Base-by-base conservation (phyloP, 2,113 vertebrate genomes). In the Nestor notabilis region DNA sequence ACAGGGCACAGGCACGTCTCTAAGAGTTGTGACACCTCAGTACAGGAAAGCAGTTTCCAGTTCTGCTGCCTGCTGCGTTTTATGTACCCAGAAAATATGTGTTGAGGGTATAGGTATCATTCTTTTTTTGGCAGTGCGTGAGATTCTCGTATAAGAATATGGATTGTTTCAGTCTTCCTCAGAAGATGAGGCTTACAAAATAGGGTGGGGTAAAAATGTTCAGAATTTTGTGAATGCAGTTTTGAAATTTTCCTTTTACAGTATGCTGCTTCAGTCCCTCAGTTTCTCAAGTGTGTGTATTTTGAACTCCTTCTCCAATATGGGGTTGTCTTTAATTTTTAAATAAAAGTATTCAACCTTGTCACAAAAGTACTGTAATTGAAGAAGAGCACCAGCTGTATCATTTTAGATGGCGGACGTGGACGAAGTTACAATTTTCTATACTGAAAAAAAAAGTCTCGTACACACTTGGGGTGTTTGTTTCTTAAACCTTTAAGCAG, bases 141-240 rank as follows among this genome's bases (percentile, higher is more conserved):
- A 14, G 2, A 3, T 47, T 85, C 53, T 64, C 3, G 0, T 43
- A 31, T 39, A 61, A 71, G 44, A n/a, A 50, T 75, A 60, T 6
- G 23, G 9, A 19, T 25, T 78, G 7, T 65, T 64, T 69, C 29
- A 11, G 27, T 50, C 20, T n/a, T 68, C 27, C 37, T 76, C 7
- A 27, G 71, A 83, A 65, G 24, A 10, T 61, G 24, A 43, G 9
- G 35, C 76, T 44, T 49, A 55, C 39, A 31, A 64, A 66, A 61
- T 1, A 1, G 12, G 2, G 11, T 21, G 6, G 20, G 13, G 5
- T 12, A 12, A 16, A 58, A 39, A 9, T 5, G 14, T 16, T 69
- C 18, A n/a, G 15, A 29, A 58, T 61, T 83, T 35, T 85, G 25
- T 76, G 13, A 86, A 72, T 18, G 12, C 7, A 44, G 0, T 49